Evolutionary conservation across 2,888 invertebrate genomes (phyloP), one percentile per base, ranked within the genome.

Genomic region (Aplocera efformata): DNA sequence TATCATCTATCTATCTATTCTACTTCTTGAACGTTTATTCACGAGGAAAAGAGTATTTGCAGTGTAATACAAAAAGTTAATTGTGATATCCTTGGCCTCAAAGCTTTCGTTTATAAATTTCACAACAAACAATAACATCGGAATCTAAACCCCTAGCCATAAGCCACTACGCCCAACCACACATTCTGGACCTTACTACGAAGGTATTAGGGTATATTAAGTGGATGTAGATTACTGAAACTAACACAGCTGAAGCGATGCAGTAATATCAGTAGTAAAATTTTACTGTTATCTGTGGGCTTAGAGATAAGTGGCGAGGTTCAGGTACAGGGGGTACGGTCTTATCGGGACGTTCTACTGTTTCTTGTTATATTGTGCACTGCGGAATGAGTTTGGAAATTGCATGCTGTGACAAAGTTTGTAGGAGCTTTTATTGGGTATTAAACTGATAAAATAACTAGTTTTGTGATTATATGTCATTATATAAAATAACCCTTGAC

Each of bases 201-300:
- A 8, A 25, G 6, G 13, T 6, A 4, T n/a, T 13, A n/a, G 2
- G 20, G 21, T 20, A 30, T 17, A 5, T 17, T 17, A 17, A 17
- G 13, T 17, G 13, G 13, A 17, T 5, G 11, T 7, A 11, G 10
- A 10, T 27, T 27, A 11, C 10, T 17, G 13, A 28, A 24, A 35
- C 26, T 28, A 10, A 30, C 39, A 34, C 42, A 30, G 36, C 27
- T 10, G 29, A 42, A 39, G 26, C 47, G 29, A 23, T 33, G 24
- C 42, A 47, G 43, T 48, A 46, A 36, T 44, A 48, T 45, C 26
- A 45, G 56, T 42, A 44, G 48, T 57, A 53, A 57, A 55, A 57
- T 55, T 49, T 55, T 46, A 57, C 42, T 51, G 50, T 53, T 48
- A 54, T 48, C 42, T 44, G 36, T 40, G 32, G 46, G 56, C 50